Evolutionary conservation across 2,113 vertebrate species (phyloP), one percentile per base, ranked within the genome.

Genomic region (Gopherus evgoodei): DNA sequence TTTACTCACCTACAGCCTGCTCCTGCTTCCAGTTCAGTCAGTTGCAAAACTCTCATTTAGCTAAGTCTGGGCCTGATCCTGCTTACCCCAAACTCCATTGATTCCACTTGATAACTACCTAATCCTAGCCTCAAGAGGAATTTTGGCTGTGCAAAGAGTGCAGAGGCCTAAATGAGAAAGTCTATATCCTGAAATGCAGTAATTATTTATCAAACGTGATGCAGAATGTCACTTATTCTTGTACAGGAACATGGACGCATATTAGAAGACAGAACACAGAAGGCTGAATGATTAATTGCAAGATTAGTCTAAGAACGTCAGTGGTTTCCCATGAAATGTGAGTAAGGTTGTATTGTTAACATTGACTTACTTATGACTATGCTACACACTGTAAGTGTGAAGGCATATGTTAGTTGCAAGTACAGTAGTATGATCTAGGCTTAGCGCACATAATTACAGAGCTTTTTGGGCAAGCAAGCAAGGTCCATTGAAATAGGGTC

Each of bases 11-110:
- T 57, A 35, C 78, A 54, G 1, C 75, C 54, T 1, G 59, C 12
- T 42, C 38, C 72, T 44, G n/a, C 22, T 22, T 24, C 11, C 72
- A 44, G 27, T 76, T 24, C 47, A 76, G 12, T 42, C 72, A 76
- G 5, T 76, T 12, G 3, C 22, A 76, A 44, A 44, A 76, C 42
- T 75, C 72, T 22, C 72, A 44, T 76, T 69, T 44, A 47, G 72
- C 72, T 25, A 24, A 13, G 10, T 44, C 11, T 59, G 42, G 69
- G 8, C 5, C 0, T 0, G 2, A 6, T 29, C 14, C 81, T n/a
- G 21, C 50, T 3, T 22, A 6, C 65, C 65, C 57, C 2, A 27
- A 8, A 0, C 27, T 2, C 35, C 38, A 3, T 1, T 6, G 25
- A 44, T 16, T 11, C 6, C 12, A 44, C 83, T 11, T 11, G 29